Conservation (phyloP, 2,797 vertebrate genomes). For the Crotalus adamanteus region DNA sequence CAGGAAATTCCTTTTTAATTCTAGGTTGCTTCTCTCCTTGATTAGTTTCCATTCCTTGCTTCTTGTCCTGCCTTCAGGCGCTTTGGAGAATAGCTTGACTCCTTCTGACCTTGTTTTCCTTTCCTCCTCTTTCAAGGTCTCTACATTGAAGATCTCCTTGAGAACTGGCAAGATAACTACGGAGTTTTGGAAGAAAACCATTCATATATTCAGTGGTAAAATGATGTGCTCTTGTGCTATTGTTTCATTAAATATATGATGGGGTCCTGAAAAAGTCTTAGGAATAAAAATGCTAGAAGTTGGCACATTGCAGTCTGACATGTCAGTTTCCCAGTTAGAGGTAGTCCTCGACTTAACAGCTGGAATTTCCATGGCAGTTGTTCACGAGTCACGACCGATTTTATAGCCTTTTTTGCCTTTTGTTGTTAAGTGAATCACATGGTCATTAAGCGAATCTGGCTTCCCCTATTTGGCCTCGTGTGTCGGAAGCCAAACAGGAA, state of each 20-base stretch:
- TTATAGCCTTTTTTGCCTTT: too few relatives aligned
- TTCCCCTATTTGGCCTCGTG: too few relatives aligned
- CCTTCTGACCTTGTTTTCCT: not conserved
- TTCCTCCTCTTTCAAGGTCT: constrained; percentile 72
- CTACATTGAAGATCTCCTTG: constrained; percentile 82
- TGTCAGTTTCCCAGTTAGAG: not conserved
- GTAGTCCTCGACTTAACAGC: not conserved
- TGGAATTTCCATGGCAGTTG: not conserved
- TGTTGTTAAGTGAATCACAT: too few relatives aligned
- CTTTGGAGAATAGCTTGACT: too few relatives aligned
- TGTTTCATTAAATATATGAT: not conserved
- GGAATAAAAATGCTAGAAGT: not conserved
- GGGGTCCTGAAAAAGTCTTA: not conserved
- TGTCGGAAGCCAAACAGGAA: too few relatives aligned
- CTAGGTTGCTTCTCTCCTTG: too few relatives aligned
- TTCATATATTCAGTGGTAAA: constrained; percentile 96
- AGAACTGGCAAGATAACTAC: constrained; percentile 85
- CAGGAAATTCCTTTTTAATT: too few relatives aligned
- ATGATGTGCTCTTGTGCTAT: not conserved
- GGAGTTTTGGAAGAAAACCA: constrained; percentile 89
- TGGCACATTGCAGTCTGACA: not conserved
- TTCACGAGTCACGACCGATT: too few relatives aligned
- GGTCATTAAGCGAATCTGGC: too few relatives aligned
- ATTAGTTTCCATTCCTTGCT: too few relatives aligned
- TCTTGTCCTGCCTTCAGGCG: too few relatives aligned